These are phyloP conservation scores for Grus americana DNA, from an alignment of 2,113 vertebrate species.

Conservation along the genomic window DNA sequence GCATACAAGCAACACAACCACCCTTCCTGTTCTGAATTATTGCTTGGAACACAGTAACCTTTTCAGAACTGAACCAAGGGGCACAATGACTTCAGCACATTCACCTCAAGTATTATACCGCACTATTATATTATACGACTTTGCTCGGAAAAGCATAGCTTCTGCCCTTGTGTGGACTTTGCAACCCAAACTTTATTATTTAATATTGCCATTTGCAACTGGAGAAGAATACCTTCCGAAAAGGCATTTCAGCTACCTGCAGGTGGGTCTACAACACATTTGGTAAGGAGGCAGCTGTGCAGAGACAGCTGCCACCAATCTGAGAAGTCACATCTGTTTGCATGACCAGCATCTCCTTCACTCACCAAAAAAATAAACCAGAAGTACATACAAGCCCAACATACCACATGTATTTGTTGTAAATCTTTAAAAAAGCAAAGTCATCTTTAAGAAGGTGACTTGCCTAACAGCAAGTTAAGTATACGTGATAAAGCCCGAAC, in stretches of 20 bases:
- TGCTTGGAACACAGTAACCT: no score
- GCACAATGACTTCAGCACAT: background rate
- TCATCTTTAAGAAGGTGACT: background rate
- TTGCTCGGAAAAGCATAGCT: fast-evolving
- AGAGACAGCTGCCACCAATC: background rate
- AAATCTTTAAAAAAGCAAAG: background rate
- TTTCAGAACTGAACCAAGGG: background rate
- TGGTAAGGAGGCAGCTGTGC: background rate
- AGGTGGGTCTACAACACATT: background rate
- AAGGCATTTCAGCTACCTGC: background rate
- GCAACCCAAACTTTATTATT: background rate
- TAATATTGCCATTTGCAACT: background rate
- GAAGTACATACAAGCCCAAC: background rate
- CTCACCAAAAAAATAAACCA: background rate
- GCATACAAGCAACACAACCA: fast-evolving
- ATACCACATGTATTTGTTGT: fast-evolving
- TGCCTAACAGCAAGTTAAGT: no score
- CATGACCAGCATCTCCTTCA: background rate
- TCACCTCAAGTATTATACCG: background rate
- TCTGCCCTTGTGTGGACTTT: background rate
- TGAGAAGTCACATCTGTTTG: background rate
- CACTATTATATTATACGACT: fast-evolving
- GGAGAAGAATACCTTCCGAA: background rate
- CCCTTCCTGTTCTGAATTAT: background rate
- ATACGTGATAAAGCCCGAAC: fast-evolving